These are phyloP conservation scores for Lepus americanus DNA, from an alignment of 2,113 vertebrate genomes.

Conservation along the genomic window DNA sequence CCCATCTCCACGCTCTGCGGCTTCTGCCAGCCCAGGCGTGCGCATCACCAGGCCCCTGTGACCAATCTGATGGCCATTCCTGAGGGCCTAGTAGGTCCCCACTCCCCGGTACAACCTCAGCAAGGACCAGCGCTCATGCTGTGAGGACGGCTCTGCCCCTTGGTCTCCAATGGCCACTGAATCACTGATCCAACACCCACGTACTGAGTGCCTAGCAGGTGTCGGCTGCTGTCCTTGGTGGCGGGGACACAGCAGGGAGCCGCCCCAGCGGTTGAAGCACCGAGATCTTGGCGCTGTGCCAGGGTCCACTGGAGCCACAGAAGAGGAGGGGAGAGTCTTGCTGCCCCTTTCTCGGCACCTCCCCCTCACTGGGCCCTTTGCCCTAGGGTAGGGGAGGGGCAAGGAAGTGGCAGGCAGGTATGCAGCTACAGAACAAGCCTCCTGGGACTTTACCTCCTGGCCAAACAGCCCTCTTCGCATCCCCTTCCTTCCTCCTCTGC, in stretches of 20 bases:
- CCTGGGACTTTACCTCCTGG: not conserved
- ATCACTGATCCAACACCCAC: not conserved
- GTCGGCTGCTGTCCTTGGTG: not conserved
- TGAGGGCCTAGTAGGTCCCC: not conserved
- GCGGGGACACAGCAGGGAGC: not conserved
- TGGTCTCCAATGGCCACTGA: not conserved
- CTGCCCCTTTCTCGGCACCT: too few species aligned
- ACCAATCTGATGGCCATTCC: not conserved
- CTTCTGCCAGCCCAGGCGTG: not conserved
- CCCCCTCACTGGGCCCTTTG: not conserved
- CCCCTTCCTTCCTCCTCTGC: not conserved
- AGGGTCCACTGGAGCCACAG: not conserved
- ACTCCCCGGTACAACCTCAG: not conserved
- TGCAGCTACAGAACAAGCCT: fast-evolving
- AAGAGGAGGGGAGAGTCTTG: too few species aligned
- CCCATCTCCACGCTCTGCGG: not conserved
- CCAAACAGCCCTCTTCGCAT: not conserved
- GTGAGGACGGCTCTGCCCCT: not conserved
- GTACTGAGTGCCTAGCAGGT: not conserved
- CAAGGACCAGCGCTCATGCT: not conserved
- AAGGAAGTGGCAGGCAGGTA: not conserved
- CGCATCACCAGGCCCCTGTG: not conserved
- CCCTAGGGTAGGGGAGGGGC: not conserved
- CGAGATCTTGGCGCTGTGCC: not conserved
- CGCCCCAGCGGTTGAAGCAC: not conserved